These are phyloP conservation scores for Griposia aprilina DNA, from an alignment of 2,888 invertebrate genomes.

Conservation along the genomic window DNA sequence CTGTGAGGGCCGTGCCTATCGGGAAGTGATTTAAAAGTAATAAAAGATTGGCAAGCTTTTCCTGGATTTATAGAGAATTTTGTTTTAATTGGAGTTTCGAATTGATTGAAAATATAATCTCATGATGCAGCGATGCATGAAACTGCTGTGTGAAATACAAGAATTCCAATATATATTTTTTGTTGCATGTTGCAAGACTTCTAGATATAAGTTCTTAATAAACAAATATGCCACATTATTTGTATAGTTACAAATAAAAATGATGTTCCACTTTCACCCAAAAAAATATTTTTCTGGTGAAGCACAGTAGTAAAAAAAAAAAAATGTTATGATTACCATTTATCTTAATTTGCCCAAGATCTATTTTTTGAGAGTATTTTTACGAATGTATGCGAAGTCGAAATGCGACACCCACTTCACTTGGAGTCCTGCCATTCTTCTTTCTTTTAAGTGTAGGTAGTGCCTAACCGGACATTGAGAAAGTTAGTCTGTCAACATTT, in stretches of 20 bases:
- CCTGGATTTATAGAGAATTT: background rate
- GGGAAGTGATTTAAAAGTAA: constrained; percentile 25
- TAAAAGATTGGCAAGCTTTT: constrained; percentile 15
- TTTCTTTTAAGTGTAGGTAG: background rate
- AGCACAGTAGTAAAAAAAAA: background rate
- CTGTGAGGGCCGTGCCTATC: background rate
- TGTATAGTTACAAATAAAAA: background rate
- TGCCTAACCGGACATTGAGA: background rate
- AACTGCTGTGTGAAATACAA: background rate
- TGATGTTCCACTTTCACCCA: background rate
- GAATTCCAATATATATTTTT: background rate
- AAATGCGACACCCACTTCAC: background rate
- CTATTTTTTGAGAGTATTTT: background rate
- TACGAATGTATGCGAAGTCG: background rate
- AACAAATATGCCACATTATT: background rate
- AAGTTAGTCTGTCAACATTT: background rate
- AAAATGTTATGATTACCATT: background rate
- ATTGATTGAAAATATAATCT: constrained; percentile 13
- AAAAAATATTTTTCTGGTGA: background rate
- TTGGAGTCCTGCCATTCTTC: background rate
- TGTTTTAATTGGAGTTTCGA: constrained; percentile 6
- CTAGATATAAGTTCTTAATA: background rate
- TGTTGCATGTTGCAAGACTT: background rate
- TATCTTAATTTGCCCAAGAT: background rate
- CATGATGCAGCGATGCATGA: background rate